Base-by-base conservation (phyloP, 1,140 invertebrate genomes). In the Drosophila kikkawai region DNA sequence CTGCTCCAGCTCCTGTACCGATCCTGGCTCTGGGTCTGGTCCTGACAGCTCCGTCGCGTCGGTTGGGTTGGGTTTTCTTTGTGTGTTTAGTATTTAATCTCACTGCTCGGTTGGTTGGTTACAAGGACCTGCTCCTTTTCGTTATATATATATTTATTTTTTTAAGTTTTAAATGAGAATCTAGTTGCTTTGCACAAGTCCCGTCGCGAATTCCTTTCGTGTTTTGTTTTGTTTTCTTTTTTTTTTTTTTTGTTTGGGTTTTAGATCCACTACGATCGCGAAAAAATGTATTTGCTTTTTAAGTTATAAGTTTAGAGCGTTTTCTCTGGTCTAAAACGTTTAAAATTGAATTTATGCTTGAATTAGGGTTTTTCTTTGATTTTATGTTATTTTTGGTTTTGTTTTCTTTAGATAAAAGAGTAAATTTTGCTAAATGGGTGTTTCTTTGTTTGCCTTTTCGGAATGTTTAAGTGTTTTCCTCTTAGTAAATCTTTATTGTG, bases 231-330 rank as follows among this genome's bases (percentile, higher is more conserved):
- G 11, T 12, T 47, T 22, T 32, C 26, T 36, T 12, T 47, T 22
- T 32, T 32, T 36, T 53, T 47, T 60, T 71, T 32, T 36, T 53
- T 47, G 51, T 71, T 50, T 74, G 88, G 84, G 79, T 88, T 86
- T 91, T 91, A 91, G 88, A 91, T 91, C 88, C 85, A 86, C 84
- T 82, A 88, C 81, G 90, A 91, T 91, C 90, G 84, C 82, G 73
- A 90, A 90, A 85, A 82, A 86, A 71, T 85, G 57, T 78, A 61
- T 81, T 83, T 71, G 68, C 74, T 70, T 55, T 80, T 50, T 65
- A 47, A 48, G 67, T 71, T 73, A 34, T 32, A 65, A 36, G 53
- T 76, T 70, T 55, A 57, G 39, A 77, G 47, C 63, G 47, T 47
- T 61, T 51, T 66, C 51, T 56, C 53, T 39, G 53, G 42, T 77